phyloP scores from a whole-genome alignment of 2,797 vertebrate genomes.

The Falco cherrug region DNA sequence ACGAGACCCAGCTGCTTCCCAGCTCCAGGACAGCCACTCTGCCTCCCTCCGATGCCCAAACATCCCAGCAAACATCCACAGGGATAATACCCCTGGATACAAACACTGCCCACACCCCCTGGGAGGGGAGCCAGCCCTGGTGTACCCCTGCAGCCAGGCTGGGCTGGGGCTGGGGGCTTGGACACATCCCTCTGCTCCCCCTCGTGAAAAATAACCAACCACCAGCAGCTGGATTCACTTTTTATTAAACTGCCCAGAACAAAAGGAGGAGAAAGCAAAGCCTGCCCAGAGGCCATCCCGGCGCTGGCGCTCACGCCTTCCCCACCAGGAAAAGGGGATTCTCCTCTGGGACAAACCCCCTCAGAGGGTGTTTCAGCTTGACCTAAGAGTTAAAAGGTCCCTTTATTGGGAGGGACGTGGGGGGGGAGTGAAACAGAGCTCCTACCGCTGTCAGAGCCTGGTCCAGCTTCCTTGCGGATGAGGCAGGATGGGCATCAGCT shows the following conservation, averaged over 20 bases:
- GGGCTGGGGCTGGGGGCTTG: neutral
- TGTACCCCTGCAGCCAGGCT: rapidly evolving
- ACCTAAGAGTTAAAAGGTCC: neutral
- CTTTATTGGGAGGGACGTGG: neutral
- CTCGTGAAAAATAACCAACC: neutral
- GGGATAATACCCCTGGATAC: neutral
- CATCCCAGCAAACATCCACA: neutral
- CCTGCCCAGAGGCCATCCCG: neutral
- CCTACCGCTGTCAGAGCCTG: neutral
- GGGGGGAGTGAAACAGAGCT: neutral
- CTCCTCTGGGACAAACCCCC: neutral
- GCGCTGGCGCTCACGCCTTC: neutral
- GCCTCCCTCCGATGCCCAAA: rapidly evolving
- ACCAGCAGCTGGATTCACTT: slow-evolving; percentile 14
- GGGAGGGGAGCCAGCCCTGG: neutral
- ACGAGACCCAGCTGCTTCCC: neutral
- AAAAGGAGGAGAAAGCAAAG: slow-evolving; percentile 16
- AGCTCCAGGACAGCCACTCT: neutral
- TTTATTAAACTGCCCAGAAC: slow-evolving; percentile 54
- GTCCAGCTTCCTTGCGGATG: neutral
- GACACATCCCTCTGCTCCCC: neutral
- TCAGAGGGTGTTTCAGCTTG: neutral
- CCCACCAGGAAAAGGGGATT: neutral
- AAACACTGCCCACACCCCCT: neutral
- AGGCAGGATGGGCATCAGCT: neutral